A percentile compares a stretch with the other conserved stretches of the same genome.
These are phyloP conservation scores for Cheracebus regulus DNA, from an alignment of 2,797 vertebrate genomes.

Conservation along the genomic window DNA sequence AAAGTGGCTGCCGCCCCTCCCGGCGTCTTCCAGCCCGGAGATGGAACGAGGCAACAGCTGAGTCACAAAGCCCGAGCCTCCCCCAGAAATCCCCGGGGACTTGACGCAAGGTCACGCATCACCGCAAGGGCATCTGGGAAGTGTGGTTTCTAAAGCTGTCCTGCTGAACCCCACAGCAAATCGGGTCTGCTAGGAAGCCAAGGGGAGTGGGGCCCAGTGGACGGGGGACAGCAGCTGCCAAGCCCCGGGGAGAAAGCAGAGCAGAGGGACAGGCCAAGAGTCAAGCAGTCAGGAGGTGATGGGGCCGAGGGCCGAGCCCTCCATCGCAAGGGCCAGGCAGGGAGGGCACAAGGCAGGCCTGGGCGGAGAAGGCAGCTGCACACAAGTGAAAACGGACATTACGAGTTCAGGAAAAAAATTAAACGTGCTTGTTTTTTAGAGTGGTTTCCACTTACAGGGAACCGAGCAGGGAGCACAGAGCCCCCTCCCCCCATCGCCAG, in stretches of 20 bases:
- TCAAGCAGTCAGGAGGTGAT: no score
- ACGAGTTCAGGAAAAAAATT: neutral
- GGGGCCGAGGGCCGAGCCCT: neutral
- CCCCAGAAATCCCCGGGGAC: neutral
- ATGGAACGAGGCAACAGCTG: neutral
- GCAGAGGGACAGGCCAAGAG: neutral
- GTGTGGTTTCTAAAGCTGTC: neutral
- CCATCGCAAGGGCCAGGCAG: neutral
- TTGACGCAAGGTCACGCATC: neutral
- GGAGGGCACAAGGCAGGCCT: neutral
- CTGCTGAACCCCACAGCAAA: neutral
- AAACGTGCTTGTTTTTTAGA: neutral
- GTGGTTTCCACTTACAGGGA: neutral
- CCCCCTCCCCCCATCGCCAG: neutral
- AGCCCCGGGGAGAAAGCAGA: neutral
- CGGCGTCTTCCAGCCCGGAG: neutral
- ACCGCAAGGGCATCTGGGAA: neutral
- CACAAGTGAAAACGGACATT: neutral
- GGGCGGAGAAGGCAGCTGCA: no score
- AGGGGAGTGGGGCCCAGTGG: neutral
- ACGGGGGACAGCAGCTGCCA: accelerated
- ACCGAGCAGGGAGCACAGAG: neutral
- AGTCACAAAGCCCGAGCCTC: neutral
- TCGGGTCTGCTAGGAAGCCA: neutral
- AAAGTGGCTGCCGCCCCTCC: neutral